Base-by-base conservation (phyloP, 1,140 invertebrate species). In the Drosophila watanabei region DNA sequence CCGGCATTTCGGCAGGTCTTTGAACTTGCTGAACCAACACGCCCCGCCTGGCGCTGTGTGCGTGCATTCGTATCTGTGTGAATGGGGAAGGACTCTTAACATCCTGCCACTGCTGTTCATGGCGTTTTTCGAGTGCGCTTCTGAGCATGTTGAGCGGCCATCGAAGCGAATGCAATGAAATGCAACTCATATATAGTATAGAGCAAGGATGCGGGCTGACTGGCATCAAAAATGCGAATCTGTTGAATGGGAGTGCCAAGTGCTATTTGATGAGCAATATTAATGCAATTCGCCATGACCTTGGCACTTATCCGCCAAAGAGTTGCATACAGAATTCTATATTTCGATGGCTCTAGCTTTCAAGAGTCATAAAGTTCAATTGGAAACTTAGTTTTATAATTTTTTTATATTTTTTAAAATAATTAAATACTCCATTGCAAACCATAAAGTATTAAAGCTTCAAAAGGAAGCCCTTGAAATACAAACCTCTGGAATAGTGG, bases 1-100 rank as follows among this genome's bases (percentile, higher is more conserved):
- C 84, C 84, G 81, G 85, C 86, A 35, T 81, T 89, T 79, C 43
- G 64, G 48, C 33, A 79, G 84, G 85, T 88, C 84, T 88, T 85
- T 88, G 81, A 88, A 87, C 84, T 76, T 76, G 49, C 37, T 16
- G 60, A 59, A 49, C 77, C 49, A 48, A 59, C 57, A 33, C 69
- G 33, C 48, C 30, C 37, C 45, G 32, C 41, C 41, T 10, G 2
- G 1, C 6, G 46, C 20, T 65, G 63, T 69, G 18, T 64, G 64
- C 39, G 79, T 37, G 41, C 37, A n/a, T 24, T 16, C 28, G 18
- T 39, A 16, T 48, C 37, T 46, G 46, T 80, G 62, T 68, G 51
- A 83, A 58, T 66, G 69, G 60, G 61, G 43, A 56, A 78, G 64
- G 62, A 68, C 75, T 57, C 75, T 78, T 51, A 69, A 69, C 68